Evolutionary conservation across 2,888 invertebrate species (phyloP).

Genomic region (Gibbula magus): DNA sequence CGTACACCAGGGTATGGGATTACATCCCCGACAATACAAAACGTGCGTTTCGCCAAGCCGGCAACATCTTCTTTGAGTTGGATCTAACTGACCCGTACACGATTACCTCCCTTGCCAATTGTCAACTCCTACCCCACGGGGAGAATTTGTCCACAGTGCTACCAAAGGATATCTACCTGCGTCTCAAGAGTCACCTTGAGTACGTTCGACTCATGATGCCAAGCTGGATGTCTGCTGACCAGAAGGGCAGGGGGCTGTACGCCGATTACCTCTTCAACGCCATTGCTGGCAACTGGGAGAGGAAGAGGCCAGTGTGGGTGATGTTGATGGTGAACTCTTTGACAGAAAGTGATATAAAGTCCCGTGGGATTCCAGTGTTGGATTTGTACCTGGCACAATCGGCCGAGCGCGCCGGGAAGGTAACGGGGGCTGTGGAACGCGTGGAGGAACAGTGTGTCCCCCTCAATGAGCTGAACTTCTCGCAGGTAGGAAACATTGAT

Average conservation of each 20-base stretch:
- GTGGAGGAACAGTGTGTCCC: slow-evolving; percentile 79
- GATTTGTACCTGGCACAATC: slow-evolving; percentile 78
- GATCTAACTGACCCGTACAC: slow-evolving; percentile 78
- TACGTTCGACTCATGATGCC: slow-evolving; percentile 75
- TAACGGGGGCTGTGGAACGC: slow-evolving; percentile 77
- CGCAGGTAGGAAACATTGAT: slow-evolving; percentile 74
- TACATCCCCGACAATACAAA: slow-evolving; percentile 77
- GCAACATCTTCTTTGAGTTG: slow-evolving; percentile 78
- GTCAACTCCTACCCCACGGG: slow-evolving; percentile 76
- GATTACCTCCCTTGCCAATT: slow-evolving; percentile 75
- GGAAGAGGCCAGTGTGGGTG: slow-evolving; percentile 79
- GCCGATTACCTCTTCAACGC: slow-evolving; percentile 77
- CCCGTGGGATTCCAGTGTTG: slow-evolving; percentile 77
- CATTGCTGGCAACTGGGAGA: slow-evolving; percentile 78
- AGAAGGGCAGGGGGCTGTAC: slow-evolving; percentile 73
- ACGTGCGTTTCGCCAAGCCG: slow-evolving; percentile 76
- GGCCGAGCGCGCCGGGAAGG: slow-evolving; percentile 76
- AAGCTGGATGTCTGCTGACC: slow-evolving; percentile 75
- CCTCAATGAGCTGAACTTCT: slow-evolving; percentile 77
- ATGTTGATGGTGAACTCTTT: slow-evolving; percentile 78
- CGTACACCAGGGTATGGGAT: slow-evolving; percentile 78
- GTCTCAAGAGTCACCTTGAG: slow-evolving; percentile 76
- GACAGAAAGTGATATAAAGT: slow-evolving; percentile 76
- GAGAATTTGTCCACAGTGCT: slow-evolving; percentile 73
- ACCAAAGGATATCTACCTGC: slow-evolving; percentile 74